These are phyloP conservation scores for Eilema sororculum DNA, from an alignment of 2,888 invertebrate genomes.

Conservation along the genomic window DNA sequence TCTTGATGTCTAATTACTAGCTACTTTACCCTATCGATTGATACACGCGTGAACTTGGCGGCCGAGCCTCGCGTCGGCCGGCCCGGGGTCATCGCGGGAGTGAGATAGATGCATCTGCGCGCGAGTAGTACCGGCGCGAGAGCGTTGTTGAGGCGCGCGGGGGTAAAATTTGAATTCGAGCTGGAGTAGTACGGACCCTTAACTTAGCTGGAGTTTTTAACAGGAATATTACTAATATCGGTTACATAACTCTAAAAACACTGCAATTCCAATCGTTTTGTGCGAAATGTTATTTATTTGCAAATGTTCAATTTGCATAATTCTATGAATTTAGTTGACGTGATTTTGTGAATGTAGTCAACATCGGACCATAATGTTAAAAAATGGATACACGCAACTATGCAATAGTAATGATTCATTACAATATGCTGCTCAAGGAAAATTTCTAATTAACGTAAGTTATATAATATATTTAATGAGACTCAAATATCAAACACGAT, in stretches of 20 bases:
- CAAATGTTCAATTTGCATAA: not conserved
- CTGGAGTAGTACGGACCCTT: no score
- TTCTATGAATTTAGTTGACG: not conserved
- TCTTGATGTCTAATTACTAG: no score
- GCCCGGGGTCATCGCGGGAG: no score
- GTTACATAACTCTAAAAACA: not conserved
- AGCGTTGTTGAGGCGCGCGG: no score
- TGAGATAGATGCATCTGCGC: no score
- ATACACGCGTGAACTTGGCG: no score
- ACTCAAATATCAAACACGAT: not conserved
- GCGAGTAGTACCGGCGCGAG: no score
- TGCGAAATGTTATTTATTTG: not conserved
- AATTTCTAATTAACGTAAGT: no score
- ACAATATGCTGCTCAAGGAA: not conserved
- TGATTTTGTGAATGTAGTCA: slow-evolving; percentile 8
- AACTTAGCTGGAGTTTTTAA: no score
- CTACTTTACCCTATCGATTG: no score
- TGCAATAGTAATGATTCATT: slow-evolving; percentile 9
- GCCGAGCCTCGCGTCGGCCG: no score
- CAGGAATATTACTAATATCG: not conserved
- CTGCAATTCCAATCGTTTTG: not conserved
- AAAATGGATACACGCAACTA: not conserved
- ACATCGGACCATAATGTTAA: not conserved
- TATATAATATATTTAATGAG: not conserved
- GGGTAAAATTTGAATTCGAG: no score